Percentiles rank a stretch among this genome's conserved stretches.
phyloP scores from a whole-genome alignment of 2,797 vertebrate genomes.

The Macrochelys suwanniensis region DNA sequence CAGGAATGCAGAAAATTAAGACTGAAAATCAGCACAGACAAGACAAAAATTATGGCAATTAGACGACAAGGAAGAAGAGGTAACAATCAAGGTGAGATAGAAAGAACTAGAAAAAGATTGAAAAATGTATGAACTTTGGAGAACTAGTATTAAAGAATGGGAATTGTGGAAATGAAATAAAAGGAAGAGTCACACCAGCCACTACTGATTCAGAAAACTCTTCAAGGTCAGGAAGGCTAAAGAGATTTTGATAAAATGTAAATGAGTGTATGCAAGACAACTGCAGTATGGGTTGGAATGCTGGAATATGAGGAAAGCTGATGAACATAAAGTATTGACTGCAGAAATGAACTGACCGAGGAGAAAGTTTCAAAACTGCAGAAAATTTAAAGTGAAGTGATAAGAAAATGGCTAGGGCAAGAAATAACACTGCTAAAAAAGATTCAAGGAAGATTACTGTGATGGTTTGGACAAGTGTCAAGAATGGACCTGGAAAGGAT shows the following conservation, averaged over 20 bases:
- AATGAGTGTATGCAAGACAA: background rate
- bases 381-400: background rate
- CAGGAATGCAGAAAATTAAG: too few relatives aligned
- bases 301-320: background rate
- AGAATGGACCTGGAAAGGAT: background rate
- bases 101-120: background rate
- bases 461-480: background rate
- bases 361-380: background rate
- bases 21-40: too few relatives aligned
- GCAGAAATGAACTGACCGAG: background rate
- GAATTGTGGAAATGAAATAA: background rate
- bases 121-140: background rate
- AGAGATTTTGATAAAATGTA: background rate
- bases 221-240: background rate
- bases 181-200: too few relatives aligned
- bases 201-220: constrained; percentile 18
- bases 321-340: background rate
- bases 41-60: too few relatives aligned
- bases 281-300: background rate
- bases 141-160: background rate
- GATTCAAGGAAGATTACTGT: background rate
- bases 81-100: background rate
- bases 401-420: background rate
- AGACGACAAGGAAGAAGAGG: background rate
- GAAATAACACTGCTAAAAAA: background rate